Conservation (phyloP, 2,113 vertebrate genomes). For the Odocoileus hemionus region DNA sequence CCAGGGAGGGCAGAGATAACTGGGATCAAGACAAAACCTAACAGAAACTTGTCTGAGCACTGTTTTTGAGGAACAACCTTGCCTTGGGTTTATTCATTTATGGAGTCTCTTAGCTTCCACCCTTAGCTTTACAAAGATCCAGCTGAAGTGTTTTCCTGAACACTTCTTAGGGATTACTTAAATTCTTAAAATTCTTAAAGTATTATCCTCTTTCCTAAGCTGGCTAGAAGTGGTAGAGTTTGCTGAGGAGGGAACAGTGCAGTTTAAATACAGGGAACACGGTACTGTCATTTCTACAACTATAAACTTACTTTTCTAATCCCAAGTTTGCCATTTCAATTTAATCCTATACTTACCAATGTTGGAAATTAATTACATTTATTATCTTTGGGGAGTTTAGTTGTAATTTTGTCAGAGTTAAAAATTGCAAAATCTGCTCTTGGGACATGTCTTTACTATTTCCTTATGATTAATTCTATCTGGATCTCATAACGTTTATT, state of each 20-base stretch:
- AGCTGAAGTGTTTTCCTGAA: background rate
- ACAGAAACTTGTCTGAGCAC: background rate
- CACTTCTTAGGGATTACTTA: background rate
- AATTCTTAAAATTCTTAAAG: background rate
- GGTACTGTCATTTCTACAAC: background rate
- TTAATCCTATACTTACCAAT: constrained; percentile 26
- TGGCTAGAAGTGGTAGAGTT: background rate
- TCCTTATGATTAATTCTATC: constrained; percentile 57
- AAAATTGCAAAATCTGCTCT: constrained; percentile 38
- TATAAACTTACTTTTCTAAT: constrained; percentile 22
- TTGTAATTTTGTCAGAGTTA: constrained; percentile 35
- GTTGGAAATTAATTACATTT: constrained; percentile 65
- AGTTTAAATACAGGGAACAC: background rate
- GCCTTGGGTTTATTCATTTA: background rate
- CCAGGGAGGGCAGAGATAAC: background rate
- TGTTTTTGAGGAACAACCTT: background rate
- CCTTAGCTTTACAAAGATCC: background rate
- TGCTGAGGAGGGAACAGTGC: background rate
- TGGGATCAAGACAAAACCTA: background rate
- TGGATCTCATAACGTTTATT: constrained; percentile 58
- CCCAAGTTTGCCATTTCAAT: constrained; percentile 9
- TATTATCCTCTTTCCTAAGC: background rate
- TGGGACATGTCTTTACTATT: constrained; percentile 41
- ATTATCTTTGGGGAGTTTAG: constrained; percentile 45
- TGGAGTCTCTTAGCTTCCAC: background rate